Percentiles rank a stretch among this genome's conserved stretches.
phyloP scores from a whole-genome alignment of 1,140 invertebrate genomes.

The Argopecten irradians region DNA sequence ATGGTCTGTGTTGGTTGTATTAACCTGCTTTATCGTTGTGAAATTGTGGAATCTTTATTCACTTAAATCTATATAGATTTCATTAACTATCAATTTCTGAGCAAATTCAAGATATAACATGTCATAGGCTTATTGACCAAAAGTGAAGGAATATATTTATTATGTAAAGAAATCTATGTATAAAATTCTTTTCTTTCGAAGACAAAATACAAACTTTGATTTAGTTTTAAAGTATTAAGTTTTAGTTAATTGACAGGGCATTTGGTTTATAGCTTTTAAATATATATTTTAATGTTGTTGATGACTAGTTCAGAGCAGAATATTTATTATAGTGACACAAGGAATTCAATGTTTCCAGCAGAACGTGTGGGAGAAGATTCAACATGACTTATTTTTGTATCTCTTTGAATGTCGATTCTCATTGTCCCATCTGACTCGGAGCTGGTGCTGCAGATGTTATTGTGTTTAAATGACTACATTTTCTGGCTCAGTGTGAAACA shows the following conservation, averaged over 20 bases:
- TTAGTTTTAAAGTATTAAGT: background rate
- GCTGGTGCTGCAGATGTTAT: constrained; percentile 12
- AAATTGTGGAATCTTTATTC: too few relatives aligned
- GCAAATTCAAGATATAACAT: too few relatives aligned
- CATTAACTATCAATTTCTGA: too few relatives aligned
- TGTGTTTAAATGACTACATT: background rate
- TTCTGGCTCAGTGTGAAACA: background rate
- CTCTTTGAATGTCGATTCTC: constrained; percentile 11
- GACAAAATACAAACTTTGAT: background rate
- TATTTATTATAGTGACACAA: background rate
- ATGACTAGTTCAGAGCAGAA: background rate
- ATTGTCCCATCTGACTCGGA: constrained; percentile 7
- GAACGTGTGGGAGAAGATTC: background rate
- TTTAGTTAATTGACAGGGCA: background rate
- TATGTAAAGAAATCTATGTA: too few relatives aligned
- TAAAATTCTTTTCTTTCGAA: too few relatives aligned
- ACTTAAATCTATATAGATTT: too few relatives aligned
- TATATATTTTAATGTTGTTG: background rate
- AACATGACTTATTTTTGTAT: constrained; percentile 17
- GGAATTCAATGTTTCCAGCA: background rate
- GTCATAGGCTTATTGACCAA: too few relatives aligned
- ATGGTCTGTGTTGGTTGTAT: constrained; percentile 8
- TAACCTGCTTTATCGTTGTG: background rate
- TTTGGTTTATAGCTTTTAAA: background rate
- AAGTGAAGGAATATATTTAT: too few relatives aligned